These are phyloP conservation scores for Caenorhabditis panamensis DNA, from an alignment of 2,888 invertebrate genomes.

Conservation along the genomic window DNA sequence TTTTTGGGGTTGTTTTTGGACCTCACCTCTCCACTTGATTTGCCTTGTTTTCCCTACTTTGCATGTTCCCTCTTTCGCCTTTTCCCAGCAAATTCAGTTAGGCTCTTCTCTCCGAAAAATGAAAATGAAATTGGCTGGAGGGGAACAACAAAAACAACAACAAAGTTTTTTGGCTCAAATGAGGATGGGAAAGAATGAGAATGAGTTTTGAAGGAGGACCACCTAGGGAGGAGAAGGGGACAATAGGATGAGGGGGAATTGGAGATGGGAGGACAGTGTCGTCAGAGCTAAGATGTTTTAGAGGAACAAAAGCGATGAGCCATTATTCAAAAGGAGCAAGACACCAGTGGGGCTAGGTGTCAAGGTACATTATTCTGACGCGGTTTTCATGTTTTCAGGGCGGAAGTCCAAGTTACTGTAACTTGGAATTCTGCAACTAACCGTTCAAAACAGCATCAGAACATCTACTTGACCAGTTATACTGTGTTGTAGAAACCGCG, in stretches of 20 bases:
- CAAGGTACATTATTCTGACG: too few relatives aligned
- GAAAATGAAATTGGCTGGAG: not conserved
- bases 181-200: not conserved
- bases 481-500: too few relatives aligned
- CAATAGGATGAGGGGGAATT: not conserved
- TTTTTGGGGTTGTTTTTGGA: too few relatives aligned
- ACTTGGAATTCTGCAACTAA: too few relatives aligned
- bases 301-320: too few relatives aligned
- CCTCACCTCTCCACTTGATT: not conserved
- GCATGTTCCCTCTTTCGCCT: not conserved
- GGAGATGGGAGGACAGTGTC: slow-evolving; percentile 11
- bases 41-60: slow-evolving; percentile 3
- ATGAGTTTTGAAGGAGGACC: not conserved
- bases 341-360: too few relatives aligned
- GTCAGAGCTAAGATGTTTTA: not conserved
- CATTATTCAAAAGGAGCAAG: too few relatives aligned
- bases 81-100: slow-evolving; percentile 32
- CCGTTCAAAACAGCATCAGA: too few relatives aligned
- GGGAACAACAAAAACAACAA: slow-evolving; percentile 4
- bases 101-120: slow-evolving; percentile 7
- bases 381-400: too few relatives aligned
- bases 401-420: not conserved
- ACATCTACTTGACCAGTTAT: too few relatives aligned
- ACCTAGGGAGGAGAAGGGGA: slow-evolving; percentile 5
- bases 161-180: not conserved